phyloP scores from a whole-genome alignment of 2,888 invertebrate genomes.

The Cistogaster globosa region DNA sequence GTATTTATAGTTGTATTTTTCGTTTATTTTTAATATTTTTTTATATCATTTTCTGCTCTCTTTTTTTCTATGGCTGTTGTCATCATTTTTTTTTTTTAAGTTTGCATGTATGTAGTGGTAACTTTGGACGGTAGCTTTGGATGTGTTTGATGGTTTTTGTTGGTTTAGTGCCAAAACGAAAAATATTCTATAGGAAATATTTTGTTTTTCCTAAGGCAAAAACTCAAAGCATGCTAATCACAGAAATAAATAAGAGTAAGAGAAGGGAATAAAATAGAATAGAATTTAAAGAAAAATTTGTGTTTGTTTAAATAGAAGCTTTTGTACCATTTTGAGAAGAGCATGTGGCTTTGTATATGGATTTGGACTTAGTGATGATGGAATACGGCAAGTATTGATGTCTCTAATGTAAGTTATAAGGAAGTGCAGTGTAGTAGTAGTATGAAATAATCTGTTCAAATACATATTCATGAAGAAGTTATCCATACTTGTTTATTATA shows the following conservation, averaged over 20 bases:
- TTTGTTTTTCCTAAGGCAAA: conserved; percentile 54
- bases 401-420: background rate
- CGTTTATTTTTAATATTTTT: conserved; percentile 27
- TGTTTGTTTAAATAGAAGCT: conserved; percentile 26
- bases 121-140: background rate
- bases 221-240: conserved; percentile 63
- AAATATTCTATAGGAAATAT: conserved; percentile 30
- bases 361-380: background rate
- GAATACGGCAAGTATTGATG: conserved; percentile 18
- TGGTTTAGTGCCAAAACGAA: conserved; percentile 14
- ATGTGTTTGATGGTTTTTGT: background rate
- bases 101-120: background rate
- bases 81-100: conserved; percentile 9
- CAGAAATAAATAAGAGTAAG: conserved; percentile 27
- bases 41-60: conserved; percentile 39
- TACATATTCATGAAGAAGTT: no score
- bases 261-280: background rate
- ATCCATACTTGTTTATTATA: no score
- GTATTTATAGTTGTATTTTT: conserved; percentile 7
- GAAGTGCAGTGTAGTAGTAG: background rate
- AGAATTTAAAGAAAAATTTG: conserved; percentile 25
- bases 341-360: background rate
- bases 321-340: background rate
- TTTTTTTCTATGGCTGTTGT: conserved; percentile 31
- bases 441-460: no score